A percentile compares a stretch with the other conserved stretches of the same genome.
Evolutionary conservation across 35 echinoderm and acorn worm species (phyloP).

Genomic region (Diadema setosum): DNA sequence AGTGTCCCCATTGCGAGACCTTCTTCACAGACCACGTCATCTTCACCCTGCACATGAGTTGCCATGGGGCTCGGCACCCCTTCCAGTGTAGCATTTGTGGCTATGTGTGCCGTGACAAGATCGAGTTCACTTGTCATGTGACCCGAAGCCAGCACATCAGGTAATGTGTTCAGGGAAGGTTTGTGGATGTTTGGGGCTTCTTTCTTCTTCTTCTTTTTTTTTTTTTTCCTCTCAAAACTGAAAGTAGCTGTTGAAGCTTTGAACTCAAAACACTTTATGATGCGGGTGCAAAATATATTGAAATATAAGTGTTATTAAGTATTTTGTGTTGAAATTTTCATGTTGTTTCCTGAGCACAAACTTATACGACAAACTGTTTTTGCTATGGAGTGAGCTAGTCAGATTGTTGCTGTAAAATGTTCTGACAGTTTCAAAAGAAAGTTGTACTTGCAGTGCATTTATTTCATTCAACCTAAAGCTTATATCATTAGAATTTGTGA

Average conservation of each 20-base stretch:
- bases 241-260: background rate
- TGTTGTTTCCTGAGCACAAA: background rate
- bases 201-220: background rate
- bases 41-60: conserved; percentile 99
- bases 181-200: background rate
- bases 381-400: background rate
- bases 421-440: background rate
- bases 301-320: conserved; percentile 20
- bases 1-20: conserved; percentile 96
- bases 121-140: conserved; percentile 99
- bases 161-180: conserved; percentile 16
- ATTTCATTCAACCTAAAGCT: background rate
- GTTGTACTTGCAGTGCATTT: background rate
- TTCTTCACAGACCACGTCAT: conserved; percentile 93
- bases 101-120: conserved; percentile 96
- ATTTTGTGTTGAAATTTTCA: background rate
- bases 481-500: background rate
- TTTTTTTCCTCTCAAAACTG: background rate
- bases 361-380: background rate
- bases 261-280: conserved; percentile 9
- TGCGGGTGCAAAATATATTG: conserved; percentile 20
- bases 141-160: conserved; percentile 92
- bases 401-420: background rate
- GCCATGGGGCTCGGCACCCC: conserved; percentile 84
- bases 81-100: conserved; percentile 97